Base-by-base conservation (phyloP, 2,797 vertebrate species). In the Capromys pilorides region DNA sequence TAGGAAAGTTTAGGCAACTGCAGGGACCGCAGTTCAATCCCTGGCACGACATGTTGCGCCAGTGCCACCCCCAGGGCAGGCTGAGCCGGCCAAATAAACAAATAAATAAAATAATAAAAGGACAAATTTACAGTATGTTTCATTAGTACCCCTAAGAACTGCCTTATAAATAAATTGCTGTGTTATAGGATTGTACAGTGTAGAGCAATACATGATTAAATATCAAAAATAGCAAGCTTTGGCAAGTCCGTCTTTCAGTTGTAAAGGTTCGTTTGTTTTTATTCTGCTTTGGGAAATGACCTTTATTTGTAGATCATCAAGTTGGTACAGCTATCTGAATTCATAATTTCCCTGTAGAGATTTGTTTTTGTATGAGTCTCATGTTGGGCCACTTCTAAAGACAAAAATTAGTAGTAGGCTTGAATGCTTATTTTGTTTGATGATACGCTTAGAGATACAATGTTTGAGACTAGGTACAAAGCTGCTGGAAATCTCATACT, bases 271-370 rank as follows among this genome's bases (percentile, higher is more conserved):
- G 24, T 51, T 31, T 79, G 14, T 93, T 96, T 90, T 88, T 36
- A 73, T 85, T 91, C 14, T 86, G 0, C 71, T 82, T 94, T 89
- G 6, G 39, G 8, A 80, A 16, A 83, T 91, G 41, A 69, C 31
- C 49, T 90, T 86, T 93, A 61, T 67, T 62, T 90, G 13, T 45
- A 31, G 45, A 54, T 91, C 86, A 84, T 86, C 21, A 81, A 45
- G 62, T 36, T 90, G 66, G 83, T 93, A 92, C 89, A 51, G 61
- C 82, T 93, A 59, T 75, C 5, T 94, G 31, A 91, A 79, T 67
- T 86, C 18, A 64, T 82, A 78, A 73, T 82, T 24, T 93, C 73
- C 24, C 51, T 61, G 31, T 45, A 88, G 33, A 88, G n/a, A 92
- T 73, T 73, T 94, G 26, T 85, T 86, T 84, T 57, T 82, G 6